phyloP scores from a whole-genome alignment of 2,888 invertebrate species.

The Acanthoscelides obtectus region DNA sequence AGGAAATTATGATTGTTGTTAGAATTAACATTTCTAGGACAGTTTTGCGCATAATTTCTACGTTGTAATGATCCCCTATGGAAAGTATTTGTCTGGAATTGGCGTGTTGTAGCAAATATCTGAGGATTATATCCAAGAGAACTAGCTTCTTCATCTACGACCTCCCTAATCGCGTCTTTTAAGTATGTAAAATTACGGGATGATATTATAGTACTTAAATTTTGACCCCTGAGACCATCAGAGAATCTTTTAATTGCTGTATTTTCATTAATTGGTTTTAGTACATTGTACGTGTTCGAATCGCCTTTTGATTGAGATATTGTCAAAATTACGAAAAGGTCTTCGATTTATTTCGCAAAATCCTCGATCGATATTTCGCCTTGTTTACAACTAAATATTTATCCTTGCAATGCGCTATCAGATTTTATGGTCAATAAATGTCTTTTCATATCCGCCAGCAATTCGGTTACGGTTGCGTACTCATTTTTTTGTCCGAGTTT shows the following conservation, averaged over 20 bases:
- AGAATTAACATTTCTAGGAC: not conserved
- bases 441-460: conserved; percentile 15
- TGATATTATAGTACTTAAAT: conserved; percentile 11
- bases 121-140: not conserved
- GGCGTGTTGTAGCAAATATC: not conserved
- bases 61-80: not conserved
- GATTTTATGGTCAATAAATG: conserved; percentile 19
- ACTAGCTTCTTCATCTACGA: conserved; percentile 1
- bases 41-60: not conserved
- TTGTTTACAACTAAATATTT: conserved; percentile 15
- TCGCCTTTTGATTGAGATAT: conserved; percentile 19
- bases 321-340: conserved; percentile 17
- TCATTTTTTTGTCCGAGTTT: conserved; percentile 16
- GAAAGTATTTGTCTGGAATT: not conserved
- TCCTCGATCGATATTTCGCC: conserved; percentile 14
- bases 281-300: conserved; percentile 6
- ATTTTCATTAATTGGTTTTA: conserved; percentile 20
- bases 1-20: not conserved
- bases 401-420: conserved; percentile 9
- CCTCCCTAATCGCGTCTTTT: conserved; percentile 10
- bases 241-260: conserved; percentile 22
- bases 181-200: conserved; percentile 13
- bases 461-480: conserved; percentile 11
- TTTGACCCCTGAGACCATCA: conserved; percentile 17
- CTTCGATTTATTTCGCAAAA: conserved; percentile 17